Base-by-base conservation (phyloP, 1,140 invertebrate species). In the Calliopsis andreniformis region DNA sequence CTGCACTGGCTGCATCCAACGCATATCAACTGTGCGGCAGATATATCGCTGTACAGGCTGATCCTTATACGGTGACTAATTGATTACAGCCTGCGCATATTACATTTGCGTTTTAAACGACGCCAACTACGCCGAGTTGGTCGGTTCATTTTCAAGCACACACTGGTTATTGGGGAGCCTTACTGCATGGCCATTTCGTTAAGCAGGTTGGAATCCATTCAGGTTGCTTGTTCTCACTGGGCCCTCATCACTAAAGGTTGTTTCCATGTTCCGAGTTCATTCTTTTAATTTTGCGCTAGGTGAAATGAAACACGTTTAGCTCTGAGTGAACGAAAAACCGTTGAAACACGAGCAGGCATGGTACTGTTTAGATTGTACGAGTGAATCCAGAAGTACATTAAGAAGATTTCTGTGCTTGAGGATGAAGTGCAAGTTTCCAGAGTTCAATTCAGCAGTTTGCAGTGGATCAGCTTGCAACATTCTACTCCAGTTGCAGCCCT, bases 61-160 rank as follows among this genome's bases (percentile, higher is more conserved):
- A 76, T 76, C 73, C 73, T 76, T 76, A 76, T 76, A 76, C 55
- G 66, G 73, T 59, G 73, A 59, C 73, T 76, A 76, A 76, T 76
- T 76, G 73, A 76, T 68, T 68, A 53, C 73, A 25, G 66, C 4
- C 35, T 61, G 47, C 25, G 66, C 73, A 53, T 56, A 51, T 68
- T 76, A 69, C 53, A 61, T 76, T 68, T 28, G 66, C 66, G 23
- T 58, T 58, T 59, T 68, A 69, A 53, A 42, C 18, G 14, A 51
- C 39, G 43, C 23, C 14, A 39, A 59, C 39, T 68, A 42, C 43
- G 25, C 39, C 10, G 2, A 3, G 2, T 12, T 14, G 32, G 23
- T 35, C 12, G 16, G 16, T 7, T 68, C 42, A 30, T 35, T 39
- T 67, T 51, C 14, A 20, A 20, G 12, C 42, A 16, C 16, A 4